Evolutionary conservation across 2,113 vertebrate species (phyloP).

Genomic region (Callospermophilus lateralis): DNA sequence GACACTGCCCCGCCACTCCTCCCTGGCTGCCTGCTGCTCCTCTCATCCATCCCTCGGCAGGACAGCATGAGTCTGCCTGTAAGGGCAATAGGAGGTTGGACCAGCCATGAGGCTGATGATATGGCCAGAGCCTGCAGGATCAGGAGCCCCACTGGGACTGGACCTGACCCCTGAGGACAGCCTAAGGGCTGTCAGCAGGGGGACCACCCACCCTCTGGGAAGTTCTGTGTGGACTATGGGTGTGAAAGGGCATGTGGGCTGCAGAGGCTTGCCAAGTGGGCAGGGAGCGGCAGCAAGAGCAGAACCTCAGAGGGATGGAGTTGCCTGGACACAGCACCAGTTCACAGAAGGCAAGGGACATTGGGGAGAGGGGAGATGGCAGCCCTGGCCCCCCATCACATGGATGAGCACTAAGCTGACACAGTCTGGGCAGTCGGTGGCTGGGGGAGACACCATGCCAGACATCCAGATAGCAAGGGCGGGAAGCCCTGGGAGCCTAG

Average conservation of each 20-base stretch:
- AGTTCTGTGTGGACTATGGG: rapidly evolving
- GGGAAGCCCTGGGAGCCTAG: not conserved
- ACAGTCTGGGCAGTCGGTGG: not conserved
- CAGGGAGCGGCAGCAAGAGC: not conserved
- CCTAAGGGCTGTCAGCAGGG: not conserved
- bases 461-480: not conserved
- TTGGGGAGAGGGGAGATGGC: not conserved
- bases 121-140: not conserved
- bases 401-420: not conserved
- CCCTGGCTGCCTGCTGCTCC: no score
- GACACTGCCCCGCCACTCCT: not conserved
- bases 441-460: not conserved
- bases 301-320: not conserved
- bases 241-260: no score
- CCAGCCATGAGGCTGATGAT: not conserved
- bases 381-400: not conserved
- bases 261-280: no score
- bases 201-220: no score
- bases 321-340: no score
- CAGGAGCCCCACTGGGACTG: not conserved
- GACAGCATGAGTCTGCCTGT: no score
- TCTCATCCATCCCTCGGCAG: not conserved
- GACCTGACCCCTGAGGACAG: not conserved
- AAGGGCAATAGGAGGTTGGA: not conserved
- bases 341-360: rapidly evolving